phyloP scores from a whole-genome alignment of 2,113 vertebrate genomes.

The Chrysemys picta region DNA sequence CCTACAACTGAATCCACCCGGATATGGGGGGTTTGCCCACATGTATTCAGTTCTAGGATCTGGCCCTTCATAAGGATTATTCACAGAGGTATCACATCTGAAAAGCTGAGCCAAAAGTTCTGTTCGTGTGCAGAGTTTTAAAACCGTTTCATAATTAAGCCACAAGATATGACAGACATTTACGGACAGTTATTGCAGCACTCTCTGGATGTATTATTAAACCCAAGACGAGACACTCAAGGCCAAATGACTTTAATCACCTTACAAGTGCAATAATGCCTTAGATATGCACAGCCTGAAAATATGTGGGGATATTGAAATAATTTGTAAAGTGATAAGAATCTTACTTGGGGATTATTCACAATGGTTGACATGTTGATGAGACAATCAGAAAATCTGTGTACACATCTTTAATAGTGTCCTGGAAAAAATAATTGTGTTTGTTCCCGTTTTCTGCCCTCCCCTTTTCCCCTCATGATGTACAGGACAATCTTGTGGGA shows the following conservation, averaged over 20 bases:
- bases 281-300: background rate
- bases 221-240: background rate
- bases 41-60: rapidly evolving
- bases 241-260: constrained; percentile 14
- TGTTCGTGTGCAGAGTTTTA: background rate
- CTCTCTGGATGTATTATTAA: background rate
- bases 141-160: background rate
- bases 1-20: background rate
- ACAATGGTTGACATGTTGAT: background rate
- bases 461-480: background rate
- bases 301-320: background rate
- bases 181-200: constrained; percentile 26
- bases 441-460: background rate
- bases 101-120: constrained; percentile 28
- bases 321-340: background rate
- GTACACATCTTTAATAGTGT: background rate
- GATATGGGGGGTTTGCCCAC: background rate
- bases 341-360: background rate
- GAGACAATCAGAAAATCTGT: background rate
- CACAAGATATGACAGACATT: background rate
- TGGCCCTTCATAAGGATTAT: background rate
- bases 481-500: background rate
- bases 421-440: background rate
- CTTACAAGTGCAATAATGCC: background rate
- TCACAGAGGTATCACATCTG: background rate